Percentiles rank a stretch among this genome's conserved stretches.
Evolutionary conservation across 2,888 invertebrate genomes (phyloP).

Genomic region (Thera britannica): DNA sequence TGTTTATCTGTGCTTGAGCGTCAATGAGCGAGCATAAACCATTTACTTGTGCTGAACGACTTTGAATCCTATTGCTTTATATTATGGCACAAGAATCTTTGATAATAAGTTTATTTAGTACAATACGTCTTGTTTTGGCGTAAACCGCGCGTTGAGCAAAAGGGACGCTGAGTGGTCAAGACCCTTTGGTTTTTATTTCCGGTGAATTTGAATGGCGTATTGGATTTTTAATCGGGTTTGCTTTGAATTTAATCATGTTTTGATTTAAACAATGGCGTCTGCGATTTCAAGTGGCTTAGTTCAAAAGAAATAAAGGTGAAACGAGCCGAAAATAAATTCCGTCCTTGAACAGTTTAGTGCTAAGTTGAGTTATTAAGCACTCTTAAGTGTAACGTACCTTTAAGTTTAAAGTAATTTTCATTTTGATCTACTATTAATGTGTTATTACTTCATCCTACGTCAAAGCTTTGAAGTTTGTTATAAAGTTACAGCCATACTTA

Average conservation of each 20-base stretch:
- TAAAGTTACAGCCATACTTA: too few relatives aligned
- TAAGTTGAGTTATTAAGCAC: not conserved
- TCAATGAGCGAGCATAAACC: slow-evolving; percentile 66
- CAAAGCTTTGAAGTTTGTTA: not conserved
- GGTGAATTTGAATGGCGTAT: slow-evolving; percentile 62
- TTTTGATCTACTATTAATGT: not conserved
- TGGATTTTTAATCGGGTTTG: slow-evolving; percentile 50
- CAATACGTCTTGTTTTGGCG: slow-evolving; percentile 72
- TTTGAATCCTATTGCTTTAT: slow-evolving; percentile 48
- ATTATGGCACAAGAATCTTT: slow-evolving; percentile 33
- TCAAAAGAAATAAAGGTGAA: slow-evolving; percentile 19
- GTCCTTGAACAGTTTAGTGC: slow-evolving; percentile 2
- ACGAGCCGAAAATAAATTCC: slow-evolving; percentile 6
- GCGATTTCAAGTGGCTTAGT: slow-evolving; percentile 18
- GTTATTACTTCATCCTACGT: not conserved
- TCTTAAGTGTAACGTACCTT: not conserved
- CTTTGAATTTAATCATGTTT: slow-evolving; percentile 24
- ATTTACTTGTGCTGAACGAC: slow-evolving; percentile 45
- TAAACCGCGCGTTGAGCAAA: slow-evolving; percentile 69
- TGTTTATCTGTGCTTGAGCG: slow-evolving; percentile 46
- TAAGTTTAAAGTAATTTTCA: slow-evolving; percentile 1
- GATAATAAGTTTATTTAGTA: slow-evolving; percentile 48
- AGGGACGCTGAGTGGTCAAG: slow-evolving; percentile 67
- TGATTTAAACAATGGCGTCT: slow-evolving; percentile 26
- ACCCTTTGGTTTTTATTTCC: slow-evolving; percentile 73